phyloP scores from a whole-genome alignment of 2,888 invertebrate species.

The Drosophila anomelani region DNA sequence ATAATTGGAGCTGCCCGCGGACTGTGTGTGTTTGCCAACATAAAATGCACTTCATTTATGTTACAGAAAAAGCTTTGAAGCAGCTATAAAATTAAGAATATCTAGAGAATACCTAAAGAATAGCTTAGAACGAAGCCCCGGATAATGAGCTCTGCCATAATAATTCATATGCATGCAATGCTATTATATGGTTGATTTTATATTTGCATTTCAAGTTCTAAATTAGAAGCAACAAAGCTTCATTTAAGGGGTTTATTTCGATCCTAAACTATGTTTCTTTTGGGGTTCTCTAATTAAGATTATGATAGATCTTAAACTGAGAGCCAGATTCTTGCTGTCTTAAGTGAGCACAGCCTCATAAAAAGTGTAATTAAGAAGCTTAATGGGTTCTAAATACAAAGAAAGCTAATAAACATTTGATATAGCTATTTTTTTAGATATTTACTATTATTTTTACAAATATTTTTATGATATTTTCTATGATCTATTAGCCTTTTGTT shows the following conservation, averaged over 20 bases:
- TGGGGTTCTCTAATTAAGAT: background rate
- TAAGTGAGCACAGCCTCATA: constrained; percentile 5
- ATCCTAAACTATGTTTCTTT: background rate
- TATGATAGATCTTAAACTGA: background rate
- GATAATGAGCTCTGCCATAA: constrained; percentile 1
- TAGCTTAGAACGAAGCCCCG: constrained; percentile 6
- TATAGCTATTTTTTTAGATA: background rate
- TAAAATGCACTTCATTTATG: constrained; percentile 51
- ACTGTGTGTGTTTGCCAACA: constrained; percentile 33
- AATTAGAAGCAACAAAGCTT: constrained; percentile 3
- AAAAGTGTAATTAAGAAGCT: background rate
- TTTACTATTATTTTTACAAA: background rate
- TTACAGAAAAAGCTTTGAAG: constrained; percentile 11
- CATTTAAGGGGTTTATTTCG: background rate
- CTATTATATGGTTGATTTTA: constrained; percentile 17
- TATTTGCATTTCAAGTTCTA: constrained; percentile 29
- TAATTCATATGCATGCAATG: constrained; percentile 37
- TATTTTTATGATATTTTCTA: too few relatives aligned
- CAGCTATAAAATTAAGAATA: constrained; percentile 17
- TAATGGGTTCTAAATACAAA: background rate
- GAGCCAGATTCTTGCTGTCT: background rate
- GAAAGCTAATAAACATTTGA: background rate
- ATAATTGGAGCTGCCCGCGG: constrained; percentile 61
- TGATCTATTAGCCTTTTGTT: background rate
- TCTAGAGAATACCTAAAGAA: constrained; percentile 9